Evolutionary conservation across 2,888 invertebrate species (phyloP).

Genomic region (Drosophila nr. medialis): DNA sequence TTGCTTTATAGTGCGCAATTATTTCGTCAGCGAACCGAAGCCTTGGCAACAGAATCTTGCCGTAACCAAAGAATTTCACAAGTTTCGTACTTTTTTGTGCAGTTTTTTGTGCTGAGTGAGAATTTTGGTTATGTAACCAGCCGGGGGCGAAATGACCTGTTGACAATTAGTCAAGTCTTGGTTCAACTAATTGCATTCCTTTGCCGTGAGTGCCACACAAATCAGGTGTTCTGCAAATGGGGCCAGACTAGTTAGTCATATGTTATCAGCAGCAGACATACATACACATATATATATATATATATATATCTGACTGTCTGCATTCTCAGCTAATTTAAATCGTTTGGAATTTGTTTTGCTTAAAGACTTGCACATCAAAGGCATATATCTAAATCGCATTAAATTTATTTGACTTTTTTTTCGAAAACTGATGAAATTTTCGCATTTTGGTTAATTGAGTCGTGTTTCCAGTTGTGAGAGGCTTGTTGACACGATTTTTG

Average conservation of each 20-base stretch:
- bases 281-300: background rate
- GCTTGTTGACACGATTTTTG: constrained; percentile 18
- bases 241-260: constrained; percentile 33
- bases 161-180: constrained; percentile 43
- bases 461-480: constrained; percentile 28
- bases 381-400: background rate
- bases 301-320: background rate
- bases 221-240: constrained; percentile 27
- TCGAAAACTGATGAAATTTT: background rate
- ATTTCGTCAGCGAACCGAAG: constrained; percentile 41
- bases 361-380: background rate
- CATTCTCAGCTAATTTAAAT: background rate
- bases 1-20: background rate
- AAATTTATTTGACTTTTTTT: background rate
- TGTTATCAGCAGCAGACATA: background rate
- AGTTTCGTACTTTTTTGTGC: constrained; percentile 25
- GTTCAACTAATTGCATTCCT: constrained; percentile 49
- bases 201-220: constrained; percentile 29
- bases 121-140: background rate
- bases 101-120: constrained; percentile 20
- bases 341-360: background rate
- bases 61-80: constrained; percentile 37
- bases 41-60: constrained; percentile 27
- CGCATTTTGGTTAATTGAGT: constrained; percentile 21
- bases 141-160: background rate